phyloP scores from a whole-genome alignment of 64 coral and sea anemone genomes.

The Trachythela sp. region DNA sequence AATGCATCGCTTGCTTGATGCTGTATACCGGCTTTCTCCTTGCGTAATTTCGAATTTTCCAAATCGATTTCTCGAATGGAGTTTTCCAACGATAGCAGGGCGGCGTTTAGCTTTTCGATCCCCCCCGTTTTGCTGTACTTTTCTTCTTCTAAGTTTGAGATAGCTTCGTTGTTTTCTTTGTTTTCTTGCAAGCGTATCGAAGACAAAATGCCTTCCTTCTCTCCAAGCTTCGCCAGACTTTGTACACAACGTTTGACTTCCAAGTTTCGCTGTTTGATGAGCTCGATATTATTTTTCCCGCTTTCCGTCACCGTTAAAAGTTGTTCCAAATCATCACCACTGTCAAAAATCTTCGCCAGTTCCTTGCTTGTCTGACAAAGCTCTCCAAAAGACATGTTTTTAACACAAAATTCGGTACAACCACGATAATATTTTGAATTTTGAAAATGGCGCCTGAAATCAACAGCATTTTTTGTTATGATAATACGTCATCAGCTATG shows the following conservation, averaged over 20 bases:
- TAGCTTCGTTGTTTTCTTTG: neutral
- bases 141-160: neutral
- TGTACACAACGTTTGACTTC: slow-evolving; percentile 27
- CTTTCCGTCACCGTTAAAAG: slow-evolving; percentile 44
- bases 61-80: neutral
- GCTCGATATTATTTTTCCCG: slow-evolving; percentile 5
- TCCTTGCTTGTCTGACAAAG: slow-evolving; percentile 41
- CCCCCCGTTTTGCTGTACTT: neutral
- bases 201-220: neutral
- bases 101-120: neutral
- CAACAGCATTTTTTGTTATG: neutral
- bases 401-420: neutral
- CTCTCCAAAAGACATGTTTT: slow-evolving; percentile 43
- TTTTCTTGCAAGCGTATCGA: neutral
- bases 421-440: neutral
- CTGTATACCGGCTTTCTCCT: slow-evolving; percentile 5
- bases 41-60: neutral
- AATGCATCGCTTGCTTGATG: slow-evolving; percentile 55
- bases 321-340: slow-evolving; percentile 69
- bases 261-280: slow-evolving; percentile 32
- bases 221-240: neutral
- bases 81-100: neutral
- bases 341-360: slow-evolving; percentile 73
- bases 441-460: slow-evolving; percentile 18
- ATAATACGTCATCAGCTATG: neutral